A percentile compares a stretch with the other conserved stretches of the same genome.
Evolutionary conservation across 1,140 invertebrate genomes (phyloP).

Genomic region (Drosophila navojoa): DNA sequence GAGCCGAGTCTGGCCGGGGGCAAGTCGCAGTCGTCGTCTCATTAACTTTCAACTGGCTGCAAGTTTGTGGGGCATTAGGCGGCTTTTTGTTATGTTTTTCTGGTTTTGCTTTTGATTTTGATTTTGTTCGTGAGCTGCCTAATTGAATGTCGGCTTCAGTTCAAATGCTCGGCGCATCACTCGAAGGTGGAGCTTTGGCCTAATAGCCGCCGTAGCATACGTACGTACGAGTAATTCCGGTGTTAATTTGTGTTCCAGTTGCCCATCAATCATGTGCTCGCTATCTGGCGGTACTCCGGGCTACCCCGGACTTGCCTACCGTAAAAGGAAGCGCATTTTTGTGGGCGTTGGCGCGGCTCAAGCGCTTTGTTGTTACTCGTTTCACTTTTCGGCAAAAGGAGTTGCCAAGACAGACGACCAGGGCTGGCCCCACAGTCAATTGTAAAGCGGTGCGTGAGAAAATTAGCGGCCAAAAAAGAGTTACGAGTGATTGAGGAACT

Average conservation of each 20-base stretch:
- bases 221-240: slow-evolving; percentile 64
- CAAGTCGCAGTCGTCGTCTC: slow-evolving; percentile 65
- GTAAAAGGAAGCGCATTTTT: slow-evolving; percentile 48
- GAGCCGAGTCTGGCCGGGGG: slow-evolving; percentile 21
- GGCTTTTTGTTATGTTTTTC: slow-evolving; percentile 49
- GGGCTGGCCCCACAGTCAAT: slow-evolving; percentile 25
- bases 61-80: slow-evolving; percentile 49
- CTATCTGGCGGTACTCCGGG: slow-evolving; percentile 21
- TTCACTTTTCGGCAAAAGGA: slow-evolving; percentile 45
- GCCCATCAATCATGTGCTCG: slow-evolving; percentile 67
- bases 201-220: slow-evolving; percentile 41
- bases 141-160: slow-evolving; percentile 79
- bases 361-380: slow-evolving; percentile 50
- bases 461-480: slow-evolving; percentile 5
- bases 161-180: slow-evolving; percentile 66
- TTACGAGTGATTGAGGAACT: slow-evolving; percentile 6
- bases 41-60: slow-evolving; percentile 64
- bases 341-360: slow-evolving; percentile 69
- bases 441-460: slow-evolving; percentile 58
- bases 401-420: slow-evolving; percentile 42
- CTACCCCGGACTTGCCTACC: not conserved
- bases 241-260: slow-evolving; percentile 79
- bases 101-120: slow-evolving; percentile 9
- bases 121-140: slow-evolving; percentile 39
- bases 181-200: slow-evolving; percentile 55